Conservation (phyloP, 1,140 invertebrate genomes). For the Pachyrhynchus sulphureomaculatus region DNA sequence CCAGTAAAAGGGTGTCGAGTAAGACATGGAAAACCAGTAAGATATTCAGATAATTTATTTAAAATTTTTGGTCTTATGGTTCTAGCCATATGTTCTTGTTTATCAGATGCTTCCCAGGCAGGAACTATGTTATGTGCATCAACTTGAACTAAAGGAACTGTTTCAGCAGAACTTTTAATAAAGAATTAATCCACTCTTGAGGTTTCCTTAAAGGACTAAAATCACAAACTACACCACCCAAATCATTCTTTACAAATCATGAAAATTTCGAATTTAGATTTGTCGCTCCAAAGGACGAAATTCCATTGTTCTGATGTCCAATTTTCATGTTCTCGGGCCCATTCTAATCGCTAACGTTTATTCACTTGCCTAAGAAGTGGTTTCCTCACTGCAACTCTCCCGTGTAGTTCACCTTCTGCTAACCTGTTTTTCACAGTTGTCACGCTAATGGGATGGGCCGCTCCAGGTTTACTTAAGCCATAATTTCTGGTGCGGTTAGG, state of each 20-base stretch:
- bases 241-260: slow-evolving; percentile 68
- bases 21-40: slow-evolving; percentile 83
- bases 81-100: slow-evolving; percentile 83
- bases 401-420: no score
- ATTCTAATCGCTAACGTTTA: no score
- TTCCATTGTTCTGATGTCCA: no score
- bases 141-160: slow-evolving; percentile 76
- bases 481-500: no score
- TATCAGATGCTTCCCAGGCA: slow-evolving; percentile 82
- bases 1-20: slow-evolving; percentile 64
- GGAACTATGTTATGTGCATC: slow-evolving; percentile 89
- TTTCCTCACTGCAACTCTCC: no score
- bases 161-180: slow-evolving; percentile 69
- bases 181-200: slow-evolving; percentile 68
- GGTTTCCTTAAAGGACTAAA: slow-evolving; percentile 77
- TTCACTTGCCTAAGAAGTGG: no score
- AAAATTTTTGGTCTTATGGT: slow-evolving; percentile 86
- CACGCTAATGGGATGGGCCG: no score
- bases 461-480: no score
- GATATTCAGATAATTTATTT: slow-evolving; percentile 70
- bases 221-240: slow-evolving; percentile 81
- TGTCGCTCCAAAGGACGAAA: no score
- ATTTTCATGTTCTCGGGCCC: no score
- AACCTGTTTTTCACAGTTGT: no score
- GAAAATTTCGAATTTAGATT: no score